Evolutionary conservation across 1,140 invertebrate genomes (phyloP).

Genomic region (Cardiocondyla obscurior): DNA sequence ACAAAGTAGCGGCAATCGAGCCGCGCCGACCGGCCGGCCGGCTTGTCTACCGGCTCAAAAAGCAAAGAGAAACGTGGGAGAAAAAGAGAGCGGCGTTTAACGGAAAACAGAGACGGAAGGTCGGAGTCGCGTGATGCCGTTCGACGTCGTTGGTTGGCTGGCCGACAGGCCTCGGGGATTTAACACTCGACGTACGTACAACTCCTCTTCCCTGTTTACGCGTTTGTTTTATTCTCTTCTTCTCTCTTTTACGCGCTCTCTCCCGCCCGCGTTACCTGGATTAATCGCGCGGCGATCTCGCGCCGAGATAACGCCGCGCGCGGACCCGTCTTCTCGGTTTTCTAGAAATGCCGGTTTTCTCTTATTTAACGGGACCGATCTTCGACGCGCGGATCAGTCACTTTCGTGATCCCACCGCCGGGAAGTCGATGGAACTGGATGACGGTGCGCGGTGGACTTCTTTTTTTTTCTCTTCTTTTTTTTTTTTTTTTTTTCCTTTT

Average conservation of each 20-base stretch:
- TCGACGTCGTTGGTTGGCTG: constrained; percentile 8
- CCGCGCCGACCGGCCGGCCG: background rate
- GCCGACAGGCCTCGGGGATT: constrained; percentile 3
- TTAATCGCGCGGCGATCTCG: constrained; percentile 16
- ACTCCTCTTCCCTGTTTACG: constrained; percentile 34
- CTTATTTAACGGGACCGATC: background rate
- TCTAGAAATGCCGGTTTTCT: background rate
- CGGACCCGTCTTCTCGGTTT: background rate
- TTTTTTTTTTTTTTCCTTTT: too few species aligned
- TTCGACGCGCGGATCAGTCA: too few species aligned
- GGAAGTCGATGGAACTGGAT: background rate
- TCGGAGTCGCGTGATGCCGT: constrained; percentile 22
- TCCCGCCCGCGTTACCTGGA: background rate
- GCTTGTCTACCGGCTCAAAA: background rate
- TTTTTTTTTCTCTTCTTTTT: too few species aligned
- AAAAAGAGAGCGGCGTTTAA: background rate
- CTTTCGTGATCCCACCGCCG: background rate
- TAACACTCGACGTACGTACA: constrained; percentile 8
- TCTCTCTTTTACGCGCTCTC: background rate
- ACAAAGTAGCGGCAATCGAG: background rate
- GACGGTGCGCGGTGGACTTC: background rate
- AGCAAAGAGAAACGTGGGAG: background rate
- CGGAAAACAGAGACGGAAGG: background rate
- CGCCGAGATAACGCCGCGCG: constrained; percentile 7
- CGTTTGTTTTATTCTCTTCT: background rate